Evolutionary conservation across 92 coral and sea anemone species (phyloP).

Genomic region (Porites lobata): DNA sequence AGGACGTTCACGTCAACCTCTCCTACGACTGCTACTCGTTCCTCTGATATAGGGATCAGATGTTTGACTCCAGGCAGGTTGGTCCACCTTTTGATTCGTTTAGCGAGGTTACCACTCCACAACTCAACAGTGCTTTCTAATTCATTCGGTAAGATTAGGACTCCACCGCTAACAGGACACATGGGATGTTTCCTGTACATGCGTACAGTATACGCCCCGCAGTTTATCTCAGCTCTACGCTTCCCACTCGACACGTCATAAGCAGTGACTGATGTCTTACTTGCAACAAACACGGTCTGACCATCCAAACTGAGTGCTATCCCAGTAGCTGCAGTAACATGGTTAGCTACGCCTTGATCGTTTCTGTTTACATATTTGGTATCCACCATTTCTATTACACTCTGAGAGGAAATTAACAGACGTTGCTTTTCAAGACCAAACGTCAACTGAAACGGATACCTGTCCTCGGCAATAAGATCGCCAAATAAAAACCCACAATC

Average conservation of each 20-base stretch:
- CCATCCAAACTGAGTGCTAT: not conserved
- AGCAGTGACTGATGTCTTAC: not conserved
- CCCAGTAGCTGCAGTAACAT: not conserved
- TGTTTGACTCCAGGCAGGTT: no score
- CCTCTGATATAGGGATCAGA: no score
- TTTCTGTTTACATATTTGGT: not conserved
- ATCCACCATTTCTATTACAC: not conserved
- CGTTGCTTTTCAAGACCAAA: not conserved
- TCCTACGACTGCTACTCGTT: no score
- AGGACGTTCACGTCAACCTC: no score
- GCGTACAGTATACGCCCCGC: no score
- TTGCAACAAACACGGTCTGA: not conserved
- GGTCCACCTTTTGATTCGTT: no score
- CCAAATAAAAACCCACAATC: constrained; percentile 16
- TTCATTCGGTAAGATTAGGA: not conserved
- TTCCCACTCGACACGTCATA: constrained; percentile 15
- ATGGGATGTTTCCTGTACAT: not conserved
- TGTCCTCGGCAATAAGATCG: not conserved
- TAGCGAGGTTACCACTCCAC: not conserved
- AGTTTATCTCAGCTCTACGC: not conserved
- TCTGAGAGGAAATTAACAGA: not conserved
- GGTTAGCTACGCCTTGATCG: not conserved
- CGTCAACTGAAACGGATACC: not conserved
- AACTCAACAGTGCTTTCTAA: not conserved
- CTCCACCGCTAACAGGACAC: constrained; percentile 32